A percentile compares a stretch with the other conserved stretches of the same genome.
phyloP scores from a whole-genome alignment of 2,888 invertebrate genomes.

The Tortricodes alternella region DNA sequence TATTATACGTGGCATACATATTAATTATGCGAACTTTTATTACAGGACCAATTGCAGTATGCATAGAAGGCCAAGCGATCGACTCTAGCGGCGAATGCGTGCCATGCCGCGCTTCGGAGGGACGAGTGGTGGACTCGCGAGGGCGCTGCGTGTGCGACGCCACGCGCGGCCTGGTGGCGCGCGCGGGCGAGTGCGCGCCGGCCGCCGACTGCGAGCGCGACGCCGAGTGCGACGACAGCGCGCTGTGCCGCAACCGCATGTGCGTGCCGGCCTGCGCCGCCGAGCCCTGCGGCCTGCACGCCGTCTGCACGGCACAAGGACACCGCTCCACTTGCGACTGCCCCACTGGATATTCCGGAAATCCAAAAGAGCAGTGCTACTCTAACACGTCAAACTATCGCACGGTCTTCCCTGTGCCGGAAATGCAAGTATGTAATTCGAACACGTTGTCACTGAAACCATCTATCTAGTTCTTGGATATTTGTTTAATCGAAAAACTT shows the following conservation, averaged over 20 bases:
- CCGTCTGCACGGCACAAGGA: conserved; percentile 89
- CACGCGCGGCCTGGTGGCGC: conserved; percentile 89
- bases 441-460: too few relatives aligned
- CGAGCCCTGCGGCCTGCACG: conserved; percentile 89
- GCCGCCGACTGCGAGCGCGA: conserved; percentile 88
- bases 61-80: conserved; percentile 89
- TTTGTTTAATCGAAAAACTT: neutral
- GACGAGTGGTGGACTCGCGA: conserved; percentile 88
- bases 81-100: conserved; percentile 90
- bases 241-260: conserved; percentile 89
- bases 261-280: conserved; percentile 91
- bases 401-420: conserved; percentile 92
- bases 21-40: too few relatives aligned
- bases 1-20: too few relatives aligned
- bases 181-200: conserved; percentile 90
- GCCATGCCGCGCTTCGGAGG: conserved; percentile 87
- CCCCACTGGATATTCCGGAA: conserved; percentile 88
- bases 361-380: conserved; percentile 89
- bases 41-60: conserved; percentile 83
- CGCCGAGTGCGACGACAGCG: conserved; percentile 89
- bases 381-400: conserved; percentile 78
- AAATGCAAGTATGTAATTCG: conserved; percentile 83
- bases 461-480: too few relatives aligned
- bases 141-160: conserved; percentile 93
- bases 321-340: conserved; percentile 91